phyloP scores from a whole-genome alignment of 1,140 invertebrate genomes.

The Procambarus clarkii region DNA sequence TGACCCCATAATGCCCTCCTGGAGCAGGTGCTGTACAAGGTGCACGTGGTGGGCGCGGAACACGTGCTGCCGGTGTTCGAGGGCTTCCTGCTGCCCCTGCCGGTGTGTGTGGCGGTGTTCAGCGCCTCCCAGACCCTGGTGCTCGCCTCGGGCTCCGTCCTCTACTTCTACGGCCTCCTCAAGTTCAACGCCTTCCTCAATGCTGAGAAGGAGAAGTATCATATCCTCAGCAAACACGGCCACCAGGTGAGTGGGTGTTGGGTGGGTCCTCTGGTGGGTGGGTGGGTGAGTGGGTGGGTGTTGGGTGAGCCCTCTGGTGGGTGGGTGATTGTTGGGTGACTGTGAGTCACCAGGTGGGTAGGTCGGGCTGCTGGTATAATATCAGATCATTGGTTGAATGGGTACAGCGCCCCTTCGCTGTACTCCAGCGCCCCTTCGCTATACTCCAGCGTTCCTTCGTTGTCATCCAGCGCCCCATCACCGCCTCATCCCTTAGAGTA shows the following conservation, averaged over 20 bases:
- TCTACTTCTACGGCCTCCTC: conserved; percentile 88
- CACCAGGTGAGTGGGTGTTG: conserved; percentile 51
- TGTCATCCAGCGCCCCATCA: too few relatives aligned
- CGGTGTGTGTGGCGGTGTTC: conserved; percentile 84
- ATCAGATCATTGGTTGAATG: too few relatives aligned
- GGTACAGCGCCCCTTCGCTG: too few relatives aligned
- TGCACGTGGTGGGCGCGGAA: conserved; percentile 83
- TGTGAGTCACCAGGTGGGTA: too few relatives aligned
- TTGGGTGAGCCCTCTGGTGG: not conserved
- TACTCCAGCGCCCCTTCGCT: too few relatives aligned
- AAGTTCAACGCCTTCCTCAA: conserved; percentile 83
- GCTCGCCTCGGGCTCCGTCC: conserved; percentile 84
- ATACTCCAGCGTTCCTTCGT: too few relatives aligned
- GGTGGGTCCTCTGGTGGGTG: not conserved
- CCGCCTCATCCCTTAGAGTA: too few relatives aligned
- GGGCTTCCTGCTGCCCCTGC: conserved; percentile 82
- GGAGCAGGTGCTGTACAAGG: conserved; percentile 83
- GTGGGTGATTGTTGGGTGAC: too few relatives aligned
- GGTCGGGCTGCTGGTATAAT: too few relatives aligned
- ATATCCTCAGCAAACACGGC: conserved; percentile 70
- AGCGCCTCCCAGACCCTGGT: conserved; percentile 82
- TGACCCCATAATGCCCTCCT: too few relatives aligned
- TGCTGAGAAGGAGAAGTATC: conserved; percentile 70
- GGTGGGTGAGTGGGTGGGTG: not conserved
- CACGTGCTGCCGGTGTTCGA: conserved; percentile 81